These are phyloP conservation scores for Myrmecophaga tridactyla DNA, from an alignment of 2,113 vertebrate genomes.

Conservation along the genomic window DNA sequence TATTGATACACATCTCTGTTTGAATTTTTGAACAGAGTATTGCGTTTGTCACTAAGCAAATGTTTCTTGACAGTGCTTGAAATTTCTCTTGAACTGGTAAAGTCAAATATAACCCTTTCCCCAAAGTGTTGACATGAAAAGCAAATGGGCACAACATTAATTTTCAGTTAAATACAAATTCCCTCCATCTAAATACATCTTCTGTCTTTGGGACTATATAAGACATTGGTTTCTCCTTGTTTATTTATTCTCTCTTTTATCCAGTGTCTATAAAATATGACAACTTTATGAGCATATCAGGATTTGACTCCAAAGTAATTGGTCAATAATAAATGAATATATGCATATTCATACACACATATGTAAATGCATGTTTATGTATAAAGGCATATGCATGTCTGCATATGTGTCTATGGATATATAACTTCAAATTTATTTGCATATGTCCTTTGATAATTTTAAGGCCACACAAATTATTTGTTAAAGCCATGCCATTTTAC, in stretches of 20 bases:
- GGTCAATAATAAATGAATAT: conserved; percentile 5
- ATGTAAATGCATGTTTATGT: too few relatives aligned
- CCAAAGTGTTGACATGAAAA: not conserved
- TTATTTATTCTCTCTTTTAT: not conserved
- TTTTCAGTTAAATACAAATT: not conserved
- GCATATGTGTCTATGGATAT: not conserved
- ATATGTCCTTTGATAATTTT: conserved; percentile 56
- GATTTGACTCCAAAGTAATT: conserved; percentile 40
- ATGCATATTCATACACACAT: not conserved
- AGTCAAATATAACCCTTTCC: conserved; percentile 17
- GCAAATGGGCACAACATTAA: not conserved
- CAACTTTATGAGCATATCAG: not conserved
- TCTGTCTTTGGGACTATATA: not conserved
- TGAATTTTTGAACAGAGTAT: conserved; percentile 12
- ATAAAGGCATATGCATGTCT: not conserved
- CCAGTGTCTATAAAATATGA: not conserved
- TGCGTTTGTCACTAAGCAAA: conserved; percentile 25
- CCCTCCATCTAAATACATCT: not conserved
- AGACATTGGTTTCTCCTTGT: not conserved
- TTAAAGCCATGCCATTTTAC: conserved; percentile 68
- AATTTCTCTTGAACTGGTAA: conserved; percentile 5
- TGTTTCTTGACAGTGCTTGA: not conserved
- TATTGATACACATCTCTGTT: not conserved
- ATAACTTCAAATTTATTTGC: conserved; percentile 42
- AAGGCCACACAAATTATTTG: conserved; percentile 69